Base-by-base conservation (phyloP, 2,888 invertebrate species). In the Notodonta ziczac region DNA sequence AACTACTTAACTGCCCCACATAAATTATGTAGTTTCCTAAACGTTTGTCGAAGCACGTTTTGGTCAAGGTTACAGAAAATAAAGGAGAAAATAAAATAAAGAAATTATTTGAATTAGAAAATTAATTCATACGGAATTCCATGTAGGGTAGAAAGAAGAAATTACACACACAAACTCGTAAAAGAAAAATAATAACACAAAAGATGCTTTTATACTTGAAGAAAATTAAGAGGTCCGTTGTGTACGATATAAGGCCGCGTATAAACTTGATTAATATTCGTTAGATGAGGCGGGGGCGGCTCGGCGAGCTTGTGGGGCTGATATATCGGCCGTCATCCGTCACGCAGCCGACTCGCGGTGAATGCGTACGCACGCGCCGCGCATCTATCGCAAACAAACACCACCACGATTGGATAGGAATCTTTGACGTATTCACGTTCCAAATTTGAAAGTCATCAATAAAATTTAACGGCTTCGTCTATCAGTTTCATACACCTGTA, bases 311-410 rank as follows among this genome's bases (percentile, higher is more conserved):
- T 76, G 74, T 75, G 70, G 73, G 67, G 69, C 78, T 83, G 84
- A 85, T 85, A 82, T 84, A 87, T 87, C 77, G 82, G 69, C 70
- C 69, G 76, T 77, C 79, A 87, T 89, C 82, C 80, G 85, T 88
- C 86, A 88, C 67, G 74, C 73, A 66, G 73, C 74, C 76, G 74
- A 73, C 76, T 69, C 73, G 70, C 70, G 69, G 70, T 81, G 85
- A 81, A 85, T 84, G 86, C 86, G 81, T 82, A 76, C 83, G 81
- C 84, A 87, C 77, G 80, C 76, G 68, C 66, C 81, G 76, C 76
- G 67, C 70, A 73, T 70, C 24, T 24, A 72, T 67, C 64, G 72
- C 75, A 82, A 80, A 81, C 74, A 72, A 63, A 56, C n/a, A 61
- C 64, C 39, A 50, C 63, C 56, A 74, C 77, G 76, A 80, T 81